phyloP scores from a whole-genome alignment of 2,888 invertebrate species.

The Hydraecia micacea region DNA sequence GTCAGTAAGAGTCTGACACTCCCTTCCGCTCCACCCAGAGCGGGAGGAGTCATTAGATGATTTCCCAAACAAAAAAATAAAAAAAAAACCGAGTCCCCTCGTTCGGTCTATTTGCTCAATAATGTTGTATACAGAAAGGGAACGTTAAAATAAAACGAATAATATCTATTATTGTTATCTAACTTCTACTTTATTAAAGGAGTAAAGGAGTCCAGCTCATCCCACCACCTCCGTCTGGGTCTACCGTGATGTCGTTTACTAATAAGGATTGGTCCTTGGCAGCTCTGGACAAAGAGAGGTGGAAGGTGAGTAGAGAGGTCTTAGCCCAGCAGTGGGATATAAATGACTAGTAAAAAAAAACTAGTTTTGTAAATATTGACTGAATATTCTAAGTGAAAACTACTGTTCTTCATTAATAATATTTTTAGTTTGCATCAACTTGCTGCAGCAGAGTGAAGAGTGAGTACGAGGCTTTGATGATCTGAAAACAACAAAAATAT shows the following conservation, averaged over 20 bases:
- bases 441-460: slow-evolving; percentile 89
- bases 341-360: too few species aligned
- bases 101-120: background rate
- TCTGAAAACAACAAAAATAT: slow-evolving; percentile 80
- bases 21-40: too few species aligned
- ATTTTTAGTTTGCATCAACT: slow-evolving; percentile 75
- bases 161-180: background rate
- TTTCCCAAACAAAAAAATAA: too few species aligned
- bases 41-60: too few species aligned
- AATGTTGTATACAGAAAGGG: background rate
- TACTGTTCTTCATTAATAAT: background rate
- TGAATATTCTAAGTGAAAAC: background rate
- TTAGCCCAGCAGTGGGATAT: background rate
- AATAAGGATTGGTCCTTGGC: background rate
- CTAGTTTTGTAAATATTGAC: background rate
- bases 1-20: too few species aligned
- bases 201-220: background rate
- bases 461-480: slow-evolving; percentile 90
- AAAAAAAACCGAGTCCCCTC: background rate
- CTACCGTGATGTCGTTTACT: too few species aligned
- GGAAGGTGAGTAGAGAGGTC: background rate
- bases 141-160: slow-evolving; percentile 15
- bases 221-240: background rate
- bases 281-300: background rate
- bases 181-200: background rate